Base-by-base conservation (phyloP, 2,888 invertebrate species). In the Nomada flava region DNA sequence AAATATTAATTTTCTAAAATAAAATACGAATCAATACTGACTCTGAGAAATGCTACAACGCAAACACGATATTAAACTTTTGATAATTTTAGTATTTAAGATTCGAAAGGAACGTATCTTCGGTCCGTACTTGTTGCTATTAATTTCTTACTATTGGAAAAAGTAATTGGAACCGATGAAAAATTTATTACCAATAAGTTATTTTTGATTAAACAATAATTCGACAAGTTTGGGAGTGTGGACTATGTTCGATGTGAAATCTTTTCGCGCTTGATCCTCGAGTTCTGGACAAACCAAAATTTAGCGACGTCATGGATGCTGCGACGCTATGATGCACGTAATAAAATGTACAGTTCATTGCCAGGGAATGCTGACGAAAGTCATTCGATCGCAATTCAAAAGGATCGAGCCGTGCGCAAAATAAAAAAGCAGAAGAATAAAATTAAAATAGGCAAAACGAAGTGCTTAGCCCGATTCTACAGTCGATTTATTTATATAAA, bases 331-430 rank as follows among this genome's bases (percentile, higher is more conserved):
- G 76, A 79, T 73, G 71, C 71, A 68, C 60, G 60, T 70, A 50
- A 78, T n/a, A 26, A 15, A 62, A 76, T 74, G 73, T 62, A 81
- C 50, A 78, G 70, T 75, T 76, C 78, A 78, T 79, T 78, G 70
- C 77, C 75, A 59, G 73, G 71, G 63, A 82, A 72, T 71, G 72
- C 78, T 76, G 75, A 57, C 79, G 70, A 62, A 82, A 75, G 85
- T 84, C 87, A 87, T 86, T 86, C 88, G 84, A 64, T 69, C 69
- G 71, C 71, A 72, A 68, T 75, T 73, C 79, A 59, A 68, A 72
- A 36, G 68, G 53, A 75, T 69, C 79, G 83, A 69, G 71, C 73
- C 53, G 78, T 59, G 79, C 65, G 52, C 53, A 60, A 60, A 52
- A 20, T n/a, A 18, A 3, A 55, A 57, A 52, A 13, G 10, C 2